Base-by-base conservation (phyloP, 1,140 invertebrate genomes). In the Panonychus citri region DNA sequence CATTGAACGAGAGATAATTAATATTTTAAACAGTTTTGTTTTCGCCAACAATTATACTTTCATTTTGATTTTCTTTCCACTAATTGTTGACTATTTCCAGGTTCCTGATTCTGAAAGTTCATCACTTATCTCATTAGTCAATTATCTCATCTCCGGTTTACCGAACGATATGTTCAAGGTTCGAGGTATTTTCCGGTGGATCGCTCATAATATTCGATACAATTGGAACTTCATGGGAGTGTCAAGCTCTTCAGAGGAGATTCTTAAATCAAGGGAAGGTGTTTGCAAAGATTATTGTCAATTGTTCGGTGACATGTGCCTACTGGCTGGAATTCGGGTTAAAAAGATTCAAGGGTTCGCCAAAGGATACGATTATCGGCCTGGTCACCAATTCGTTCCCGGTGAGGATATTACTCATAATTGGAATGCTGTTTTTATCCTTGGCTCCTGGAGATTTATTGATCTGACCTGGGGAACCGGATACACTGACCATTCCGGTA, bases 401-500 rank as follows among this genome's bases (percentile, higher is more conserved):
- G 64, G 59, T 0, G 59, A 65, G 43, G 66, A 67, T 46, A 59
- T 65, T 1, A 59, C 61, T 5, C 67, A 71, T 59, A 63, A 66
- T 25, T 72, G 70, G 71, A 66, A 65, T 56, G 70, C 69, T 8
- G 70, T 73, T 4, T 70, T 66, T 43, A 46, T 48, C n/a, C 25
- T 55, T 2, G 40, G 39, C n/a, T 19, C 39, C 2, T 55, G 54
- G 54, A 34, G 26, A 8, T 25, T 55, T 1, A n/a, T 48, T 43
- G 54, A 55, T 43, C 21, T 70, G 49, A 74, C 75, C 48, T 75
- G 72, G 71, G 73, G 71, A 34, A 70, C 73, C n/a, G 68, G 68
- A 3, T 68, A 63, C 55, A 63, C 63, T 12, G 71, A 72, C 40
- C 64, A 66, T 34, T 60, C 63, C 19, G 67, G 68, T 8, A 61